These are phyloP conservation scores for Quiscalus mexicanus DNA, from an alignment of 2,113 vertebrate genomes.

Conservation along the genomic window DNA sequence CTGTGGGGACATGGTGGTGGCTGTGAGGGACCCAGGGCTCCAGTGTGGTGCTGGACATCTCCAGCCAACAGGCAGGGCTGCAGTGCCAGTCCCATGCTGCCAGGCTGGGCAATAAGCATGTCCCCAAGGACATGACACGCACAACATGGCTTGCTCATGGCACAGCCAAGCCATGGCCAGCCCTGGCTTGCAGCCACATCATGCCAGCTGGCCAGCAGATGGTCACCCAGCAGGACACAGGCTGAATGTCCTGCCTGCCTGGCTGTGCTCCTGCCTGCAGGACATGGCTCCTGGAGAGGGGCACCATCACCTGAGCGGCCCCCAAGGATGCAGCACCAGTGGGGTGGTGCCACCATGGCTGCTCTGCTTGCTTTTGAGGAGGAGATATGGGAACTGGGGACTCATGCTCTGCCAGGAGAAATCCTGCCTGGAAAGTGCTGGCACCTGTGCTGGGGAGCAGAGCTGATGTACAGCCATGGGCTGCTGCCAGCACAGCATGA, in stretches of 20 bases:
- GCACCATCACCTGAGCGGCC: neutral
- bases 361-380: neutral
- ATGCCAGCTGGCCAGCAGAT: neutral
- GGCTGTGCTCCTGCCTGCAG: neutral
- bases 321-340: neutral
- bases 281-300: neutral
- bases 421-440: neutral
- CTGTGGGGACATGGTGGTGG: conserved; percentile 52
- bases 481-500: neutral
- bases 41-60: neutral
- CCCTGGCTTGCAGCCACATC: neutral
- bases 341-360: accelerated
- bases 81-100: neutral
- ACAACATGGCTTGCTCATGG: neutral
- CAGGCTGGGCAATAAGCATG: accelerated
- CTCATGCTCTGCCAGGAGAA: neutral
- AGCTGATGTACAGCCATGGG: neutral
- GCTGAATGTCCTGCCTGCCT: neutral
- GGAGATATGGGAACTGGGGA: neutral
- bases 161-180: neutral
- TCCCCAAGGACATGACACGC: neutral
- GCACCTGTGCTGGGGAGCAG: neutral
- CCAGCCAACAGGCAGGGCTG: neutral
- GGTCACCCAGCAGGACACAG: neutral
- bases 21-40: neutral